Percentiles rank a stretch among this genome's conserved stretches.
These are phyloP conservation scores for Nicator chloris DNA, from an alignment of 2,113 vertebrate species.

Conservation along the genomic window DNA sequence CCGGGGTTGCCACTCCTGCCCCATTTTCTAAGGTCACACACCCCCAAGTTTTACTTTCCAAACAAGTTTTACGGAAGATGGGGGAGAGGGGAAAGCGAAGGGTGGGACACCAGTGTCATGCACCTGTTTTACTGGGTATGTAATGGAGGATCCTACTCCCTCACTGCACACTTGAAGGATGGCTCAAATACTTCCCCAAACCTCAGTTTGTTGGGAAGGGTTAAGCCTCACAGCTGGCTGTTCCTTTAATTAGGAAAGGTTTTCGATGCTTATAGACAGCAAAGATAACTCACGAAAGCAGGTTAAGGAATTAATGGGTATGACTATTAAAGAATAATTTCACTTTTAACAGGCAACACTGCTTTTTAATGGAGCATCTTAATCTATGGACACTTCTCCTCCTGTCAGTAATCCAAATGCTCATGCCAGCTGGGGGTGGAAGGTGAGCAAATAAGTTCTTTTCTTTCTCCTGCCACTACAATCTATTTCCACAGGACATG, in stretches of 20 bases:
- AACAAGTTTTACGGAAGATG: background rate
- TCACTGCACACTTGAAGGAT: background rate
- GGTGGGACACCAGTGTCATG: background rate
- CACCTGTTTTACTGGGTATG: background rate
- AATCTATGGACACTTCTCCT: background rate
- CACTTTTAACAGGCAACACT: background rate
- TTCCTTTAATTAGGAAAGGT: background rate
- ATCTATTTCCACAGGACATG: slow-evolving; percentile 6
- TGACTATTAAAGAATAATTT: background rate
- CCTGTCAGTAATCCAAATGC: background rate
- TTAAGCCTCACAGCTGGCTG: background rate
- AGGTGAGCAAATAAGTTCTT: background rate
- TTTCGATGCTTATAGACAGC: background rate
- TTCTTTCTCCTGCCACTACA: background rate
- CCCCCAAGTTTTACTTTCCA: background rate
- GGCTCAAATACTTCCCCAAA: background rate
- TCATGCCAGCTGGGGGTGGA: background rate
- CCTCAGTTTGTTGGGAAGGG: background rate
- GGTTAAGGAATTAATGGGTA: background rate
- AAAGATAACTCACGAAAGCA: background rate
- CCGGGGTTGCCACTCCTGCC: background rate
- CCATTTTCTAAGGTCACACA: background rate
- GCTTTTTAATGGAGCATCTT: background rate
- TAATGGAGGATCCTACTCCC: background rate
- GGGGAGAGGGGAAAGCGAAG: background rate